Base-by-base conservation (phyloP, 2,888 invertebrate species). In the Drosophila anomalata region DNA sequence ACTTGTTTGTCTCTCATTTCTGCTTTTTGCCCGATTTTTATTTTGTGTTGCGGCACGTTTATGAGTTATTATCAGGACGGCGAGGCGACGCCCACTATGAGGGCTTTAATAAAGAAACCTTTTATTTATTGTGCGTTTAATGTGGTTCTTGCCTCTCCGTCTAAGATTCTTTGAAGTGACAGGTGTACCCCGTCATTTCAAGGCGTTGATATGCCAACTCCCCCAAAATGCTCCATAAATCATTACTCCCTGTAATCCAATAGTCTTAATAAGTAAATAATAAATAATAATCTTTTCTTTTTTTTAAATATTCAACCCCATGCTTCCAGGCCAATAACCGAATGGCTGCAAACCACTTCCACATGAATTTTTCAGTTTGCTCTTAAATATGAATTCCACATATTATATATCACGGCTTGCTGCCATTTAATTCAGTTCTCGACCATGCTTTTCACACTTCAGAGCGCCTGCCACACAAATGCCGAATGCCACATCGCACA, bases 111-210 rank as follows among this genome's bases (percentile, higher is more conserved):
- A 63, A 60, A 41, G 29, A 51, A 54, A 42, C 67, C 66, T 48
- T 68, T 88, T 84, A 80, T 83, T 83, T 78, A 83, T 83, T 63
- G 59, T 63, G 69, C 63, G 62, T 81, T 78, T 74, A 74, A 83
- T 80, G 71, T 54, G 76, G 63, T 67, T 75, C 59, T 55, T 73
- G 74, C 57, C 67, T 54, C 47, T 42, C 29, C 54, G 59, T 44
- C 61, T 60, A 47, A 44, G 20, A 20, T 68, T 59, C 53, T 56
- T 48, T 51, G 57, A 57, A 74, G 76, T 76, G 76, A 70, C 85
- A 82, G 78, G 78, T 78, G 86, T 66, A 72, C 75, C 14, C 39
- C 65, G 62, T 62, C 78, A 65, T 58, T 75, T 55, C 48, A 31
- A 31, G 11, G 39, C 53, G 26, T 48, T 44, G 53, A 44, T 52